phyloP scores from a whole-genome alignment of 2,113 vertebrate genomes.

The Monopterus albus region DNA sequence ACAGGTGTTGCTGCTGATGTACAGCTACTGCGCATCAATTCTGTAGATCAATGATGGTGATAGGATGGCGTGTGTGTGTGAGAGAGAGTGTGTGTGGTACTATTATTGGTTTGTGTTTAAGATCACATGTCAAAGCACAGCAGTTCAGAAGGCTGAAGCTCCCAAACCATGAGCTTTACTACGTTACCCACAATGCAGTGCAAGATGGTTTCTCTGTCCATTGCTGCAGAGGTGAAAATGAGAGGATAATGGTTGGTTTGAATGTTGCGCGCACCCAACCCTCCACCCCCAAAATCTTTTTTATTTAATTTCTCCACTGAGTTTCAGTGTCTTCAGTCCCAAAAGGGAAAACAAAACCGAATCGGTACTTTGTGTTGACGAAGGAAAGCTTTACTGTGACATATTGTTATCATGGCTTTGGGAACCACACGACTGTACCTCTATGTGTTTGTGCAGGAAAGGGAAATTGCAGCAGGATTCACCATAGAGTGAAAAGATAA shows the following conservation, averaged over 20 bases:
- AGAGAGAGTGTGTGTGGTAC: slow-evolving; percentile 14
- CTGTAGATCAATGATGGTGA: slow-evolving; percentile 14
- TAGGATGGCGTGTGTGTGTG: slow-evolving; percentile 6
- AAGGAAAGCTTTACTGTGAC: slow-evolving; percentile 80
- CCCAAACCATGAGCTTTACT: slow-evolving; percentile 71
- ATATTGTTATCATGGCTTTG: slow-evolving; percentile 72
- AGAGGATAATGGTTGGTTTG: slow-evolving; percentile 49
- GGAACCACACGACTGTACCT: slow-evolving; percentile 63
- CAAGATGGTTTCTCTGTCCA: slow-evolving; percentile 13
- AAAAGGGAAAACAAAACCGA: slow-evolving; percentile 46
- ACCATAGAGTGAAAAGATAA: slow-evolving; percentile 45
- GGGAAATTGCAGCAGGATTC: slow-evolving; percentile 48
- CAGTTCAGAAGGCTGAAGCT: slow-evolving; percentile 63
- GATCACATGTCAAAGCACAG: slow-evolving; percentile 69
- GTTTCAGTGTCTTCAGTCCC: slow-evolving; percentile 41
- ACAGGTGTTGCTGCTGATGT: slow-evolving; percentile 25
- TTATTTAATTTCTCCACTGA: slow-evolving; percentile 10
- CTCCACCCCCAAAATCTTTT: neutral
- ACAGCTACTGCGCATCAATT: slow-evolving; percentile 32
- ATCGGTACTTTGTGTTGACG: slow-evolving; percentile 77
- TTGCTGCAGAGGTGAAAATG: slow-evolving; percentile 48
- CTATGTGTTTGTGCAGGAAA: slow-evolving; percentile 61
- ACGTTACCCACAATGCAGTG: slow-evolving; percentile 67
- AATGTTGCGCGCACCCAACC: slow-evolving; percentile 40
- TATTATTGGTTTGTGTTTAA: slow-evolving; percentile 29